phyloP scores from a whole-genome alignment of 2,797 vertebrate genomes.

The Tenualosa thibaudeaui region DNA sequence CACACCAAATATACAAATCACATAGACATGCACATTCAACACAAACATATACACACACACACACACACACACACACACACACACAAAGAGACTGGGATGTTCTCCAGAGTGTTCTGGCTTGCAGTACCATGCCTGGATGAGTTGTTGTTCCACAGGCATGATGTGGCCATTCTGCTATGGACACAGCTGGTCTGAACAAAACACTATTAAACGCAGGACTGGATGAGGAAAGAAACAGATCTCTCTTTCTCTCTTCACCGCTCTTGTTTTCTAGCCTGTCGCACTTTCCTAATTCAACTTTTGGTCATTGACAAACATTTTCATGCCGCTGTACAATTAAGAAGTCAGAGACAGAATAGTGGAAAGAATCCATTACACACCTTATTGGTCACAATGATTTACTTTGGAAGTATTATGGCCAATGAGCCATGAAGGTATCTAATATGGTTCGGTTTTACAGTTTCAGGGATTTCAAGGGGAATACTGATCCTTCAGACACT shows the following conservation, averaged over 20 bases:
- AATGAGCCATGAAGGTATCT: constrained; percentile 76
- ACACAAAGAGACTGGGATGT: constrained; percentile 42
- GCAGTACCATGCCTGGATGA: constrained; percentile 38
- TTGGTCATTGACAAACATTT: constrained; percentile 50
- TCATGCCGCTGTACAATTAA: constrained; percentile 65
- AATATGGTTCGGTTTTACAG: constrained; percentile 70
- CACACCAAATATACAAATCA: constrained; percentile 43
- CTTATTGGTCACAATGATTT: constrained; percentile 82
- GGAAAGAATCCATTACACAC: constrained; percentile 82
- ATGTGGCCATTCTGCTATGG: constrained; percentile 54
- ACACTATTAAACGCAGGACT: constrained; percentile 70
- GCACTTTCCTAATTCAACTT: background rate
- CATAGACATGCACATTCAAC: background rate
- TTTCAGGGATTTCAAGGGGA: constrained; percentile 69
- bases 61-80: constrained; percentile 36
- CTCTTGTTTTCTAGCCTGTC: background rate
- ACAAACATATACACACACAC: background rate
- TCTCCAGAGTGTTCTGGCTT: constrained; percentile 41
- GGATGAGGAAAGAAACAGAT: constrained; percentile 34
- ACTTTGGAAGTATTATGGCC: constrained; percentile 70
- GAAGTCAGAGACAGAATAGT: constrained; percentile 70
- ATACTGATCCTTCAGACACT: constrained; percentile 56
- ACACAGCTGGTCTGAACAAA: constrained; percentile 75
- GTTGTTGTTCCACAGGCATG: constrained; percentile 33
- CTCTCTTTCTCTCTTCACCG: background rate